These are phyloP conservation scores for Lobophora halterata DNA, from an alignment of 2,888 invertebrate species.

Conservation along the genomic window DNA sequence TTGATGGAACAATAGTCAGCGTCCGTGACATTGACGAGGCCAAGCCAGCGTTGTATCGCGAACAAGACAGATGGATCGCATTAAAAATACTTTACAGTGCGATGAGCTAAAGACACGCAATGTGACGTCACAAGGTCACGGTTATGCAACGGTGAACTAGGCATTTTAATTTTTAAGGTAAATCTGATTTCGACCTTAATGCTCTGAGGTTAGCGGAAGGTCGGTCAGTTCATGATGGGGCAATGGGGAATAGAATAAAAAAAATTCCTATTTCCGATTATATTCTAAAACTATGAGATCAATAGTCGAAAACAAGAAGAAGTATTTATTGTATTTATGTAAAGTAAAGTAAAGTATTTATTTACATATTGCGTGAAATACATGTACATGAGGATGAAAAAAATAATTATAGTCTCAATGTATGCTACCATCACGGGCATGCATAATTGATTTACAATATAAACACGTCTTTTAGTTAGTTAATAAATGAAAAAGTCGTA, in stretches of 20 bases:
- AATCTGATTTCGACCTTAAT: conserved; percentile 45
- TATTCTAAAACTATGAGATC: not conserved
- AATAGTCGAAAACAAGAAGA: not conserved
- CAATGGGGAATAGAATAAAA: too few species aligned
- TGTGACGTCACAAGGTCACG: conserved; percentile 45
- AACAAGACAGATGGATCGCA: conserved; percentile 44
- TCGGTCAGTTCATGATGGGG: too few species aligned
- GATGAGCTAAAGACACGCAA: conserved; percentile 38
- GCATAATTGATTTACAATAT: too few species aligned
- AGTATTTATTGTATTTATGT: too few species aligned
- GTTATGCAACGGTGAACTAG: conserved; percentile 30
- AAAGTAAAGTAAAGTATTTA: too few species aligned
- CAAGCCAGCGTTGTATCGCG: conserved; percentile 45
- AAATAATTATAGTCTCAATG: too few species aligned
- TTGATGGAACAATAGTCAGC: conserved; percentile 43
- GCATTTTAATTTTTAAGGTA: conserved; percentile 24
- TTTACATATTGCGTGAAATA: too few species aligned
- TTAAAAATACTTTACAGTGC: conserved; percentile 29
- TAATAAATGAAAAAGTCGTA: too few species aligned
- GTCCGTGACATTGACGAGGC: conserved; percentile 66
- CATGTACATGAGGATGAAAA: too few species aligned
- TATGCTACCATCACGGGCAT: too few species aligned
- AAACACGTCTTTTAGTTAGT: too few species aligned
- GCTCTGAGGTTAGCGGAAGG: conserved; percentile 54
- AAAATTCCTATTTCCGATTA: not conserved